These are phyloP conservation scores for Strigamia maritima DNA, from an alignment of 2,888 invertebrate species.

Conservation along the genomic window DNA sequence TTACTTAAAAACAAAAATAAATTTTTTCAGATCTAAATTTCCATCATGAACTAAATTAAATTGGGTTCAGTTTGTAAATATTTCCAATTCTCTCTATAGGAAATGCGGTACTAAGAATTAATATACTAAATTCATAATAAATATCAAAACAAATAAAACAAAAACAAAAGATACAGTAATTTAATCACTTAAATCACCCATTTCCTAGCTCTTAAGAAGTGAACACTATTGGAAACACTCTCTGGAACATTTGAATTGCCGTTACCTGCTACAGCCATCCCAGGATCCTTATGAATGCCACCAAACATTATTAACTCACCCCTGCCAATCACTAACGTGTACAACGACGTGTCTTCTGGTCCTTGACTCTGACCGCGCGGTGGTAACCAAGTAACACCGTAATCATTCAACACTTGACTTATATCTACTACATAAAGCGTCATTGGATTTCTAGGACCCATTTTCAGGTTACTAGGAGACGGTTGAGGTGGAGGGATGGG, in stretches of 20 bases:
- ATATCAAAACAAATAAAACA: not conserved
- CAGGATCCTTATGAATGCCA: constrained; percentile 78
- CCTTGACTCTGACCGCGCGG: constrained; percentile 44
- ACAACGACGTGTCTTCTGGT: constrained; percentile 86
- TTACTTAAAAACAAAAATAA: too few species aligned
- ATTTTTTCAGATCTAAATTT: too few species aligned
- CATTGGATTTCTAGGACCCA: constrained; percentile 61
- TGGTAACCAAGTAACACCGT: constrained; percentile 56
- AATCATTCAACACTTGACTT: constrained; percentile 64
- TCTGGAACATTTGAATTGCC: constrained; percentile 49
- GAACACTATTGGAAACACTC: constrained; percentile 72
- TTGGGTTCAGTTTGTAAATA: too few species aligned
- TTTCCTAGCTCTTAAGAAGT: constrained; percentile 68
- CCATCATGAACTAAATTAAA: not conserved
- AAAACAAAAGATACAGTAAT: not conserved
- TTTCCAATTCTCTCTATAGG: too few species aligned
- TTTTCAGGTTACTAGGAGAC: constrained; percentile 31
- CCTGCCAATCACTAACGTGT: constrained; percentile 81
- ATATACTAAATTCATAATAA: not conserved
- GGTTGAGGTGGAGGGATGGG: constrained; percentile 11
- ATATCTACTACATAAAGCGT: constrained; percentile 84
- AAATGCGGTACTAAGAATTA: not conserved
- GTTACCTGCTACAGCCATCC: constrained; percentile 53
- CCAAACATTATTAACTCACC: constrained; percentile 94
- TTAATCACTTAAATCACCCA: constrained; percentile 45